phyloP scores from a whole-genome alignment of 1,140 invertebrate species.

The Dendroctonus ponderosae region DNA sequence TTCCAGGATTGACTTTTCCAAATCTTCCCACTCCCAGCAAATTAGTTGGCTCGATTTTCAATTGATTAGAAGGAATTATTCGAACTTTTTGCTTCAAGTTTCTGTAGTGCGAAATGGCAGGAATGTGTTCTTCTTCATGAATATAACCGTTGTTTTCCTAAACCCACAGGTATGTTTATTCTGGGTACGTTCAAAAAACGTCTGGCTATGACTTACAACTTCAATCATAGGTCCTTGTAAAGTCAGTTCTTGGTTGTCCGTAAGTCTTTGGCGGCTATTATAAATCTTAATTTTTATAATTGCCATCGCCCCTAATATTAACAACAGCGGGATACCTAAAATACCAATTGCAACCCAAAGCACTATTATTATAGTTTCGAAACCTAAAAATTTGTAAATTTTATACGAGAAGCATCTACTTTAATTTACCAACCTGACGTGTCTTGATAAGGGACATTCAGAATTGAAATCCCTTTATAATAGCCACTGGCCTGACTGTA shows the following conservation, averaged over 20 bases:
- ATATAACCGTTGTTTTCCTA: slow-evolving; percentile 71
- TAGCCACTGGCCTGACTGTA: slow-evolving; percentile 61
- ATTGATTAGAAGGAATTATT: slow-evolving; percentile 67
- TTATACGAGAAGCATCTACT: neutral
- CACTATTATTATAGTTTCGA: slow-evolving; percentile 50
- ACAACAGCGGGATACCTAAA: slow-evolving; percentile 58
- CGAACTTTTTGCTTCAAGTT: slow-evolving; percentile 71
- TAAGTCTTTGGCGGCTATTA: slow-evolving; percentile 53
- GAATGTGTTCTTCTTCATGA: slow-evolving; percentile 65
- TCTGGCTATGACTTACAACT: slow-evolving; percentile 49
- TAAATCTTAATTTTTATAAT: slow-evolving; percentile 58
- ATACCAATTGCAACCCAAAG: slow-evolving; percentile 63
- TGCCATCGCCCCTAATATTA: slow-evolving; percentile 61
- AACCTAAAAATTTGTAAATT: slow-evolving; percentile 29
- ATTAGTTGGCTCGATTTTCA: slow-evolving; percentile 66
- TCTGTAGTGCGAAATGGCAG: slow-evolving; percentile 67
- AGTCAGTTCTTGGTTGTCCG: slow-evolving; percentile 66
- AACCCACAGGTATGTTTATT: slow-evolving; percentile 36
- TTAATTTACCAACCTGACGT: slow-evolving; percentile 5
- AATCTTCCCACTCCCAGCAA: slow-evolving; percentile 72
- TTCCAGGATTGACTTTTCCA: slow-evolving; percentile 69
- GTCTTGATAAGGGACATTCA: slow-evolving; percentile 30
- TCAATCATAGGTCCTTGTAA: slow-evolving; percentile 66
- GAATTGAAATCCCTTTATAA: slow-evolving; percentile 33
- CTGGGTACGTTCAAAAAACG: slow-evolving; percentile 7